These are phyloP conservation scores for Cairina moschata DNA, from an alignment of 2,113 vertebrate genomes.

Conservation along the genomic window DNA sequence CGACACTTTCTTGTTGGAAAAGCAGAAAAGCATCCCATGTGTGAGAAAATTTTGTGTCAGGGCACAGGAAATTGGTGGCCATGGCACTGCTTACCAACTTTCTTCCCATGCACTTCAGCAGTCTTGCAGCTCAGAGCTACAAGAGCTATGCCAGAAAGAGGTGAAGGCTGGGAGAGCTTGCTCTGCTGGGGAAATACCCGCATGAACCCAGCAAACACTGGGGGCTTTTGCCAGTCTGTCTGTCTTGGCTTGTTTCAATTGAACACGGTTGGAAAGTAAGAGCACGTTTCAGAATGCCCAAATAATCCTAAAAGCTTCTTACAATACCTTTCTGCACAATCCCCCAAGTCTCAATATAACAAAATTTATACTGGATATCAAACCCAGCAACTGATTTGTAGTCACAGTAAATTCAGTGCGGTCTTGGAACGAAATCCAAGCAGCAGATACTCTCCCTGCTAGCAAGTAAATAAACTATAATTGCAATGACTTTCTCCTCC, in stretches of 20 bases:
- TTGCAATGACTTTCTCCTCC: background rate
- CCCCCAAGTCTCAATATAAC: background rate
- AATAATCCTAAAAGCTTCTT: conserved; percentile 67
- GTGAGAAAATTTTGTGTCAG: background rate
- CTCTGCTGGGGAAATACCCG: background rate
- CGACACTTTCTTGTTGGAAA: fast-evolving
- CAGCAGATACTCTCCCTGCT: background rate
- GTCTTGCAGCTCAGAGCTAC: background rate
- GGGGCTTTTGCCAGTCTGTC: background rate
- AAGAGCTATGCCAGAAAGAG: background rate
- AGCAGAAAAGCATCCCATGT: background rate
- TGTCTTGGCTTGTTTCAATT: conserved; percentile 22
- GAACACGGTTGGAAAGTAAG: background rate
- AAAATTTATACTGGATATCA: conserved; percentile 56
- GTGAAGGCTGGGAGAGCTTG: background rate
- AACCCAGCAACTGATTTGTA: conserved; percentile 35
- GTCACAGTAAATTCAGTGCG: conserved; percentile 25
- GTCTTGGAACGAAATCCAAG: background rate
- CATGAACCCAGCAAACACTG: background rate
- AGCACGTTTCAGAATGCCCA: conserved; percentile 28
- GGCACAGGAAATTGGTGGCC: background rate
- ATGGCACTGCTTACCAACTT: background rate
- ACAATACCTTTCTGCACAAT: background rate
- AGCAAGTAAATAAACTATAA: background rate
- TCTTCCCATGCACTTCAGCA: background rate